Evolutionary conservation across 1,140 invertebrate genomes (phyloP), one percentile per base, ranked within the genome.

Genomic region (Halyomorpha halys): DNA sequence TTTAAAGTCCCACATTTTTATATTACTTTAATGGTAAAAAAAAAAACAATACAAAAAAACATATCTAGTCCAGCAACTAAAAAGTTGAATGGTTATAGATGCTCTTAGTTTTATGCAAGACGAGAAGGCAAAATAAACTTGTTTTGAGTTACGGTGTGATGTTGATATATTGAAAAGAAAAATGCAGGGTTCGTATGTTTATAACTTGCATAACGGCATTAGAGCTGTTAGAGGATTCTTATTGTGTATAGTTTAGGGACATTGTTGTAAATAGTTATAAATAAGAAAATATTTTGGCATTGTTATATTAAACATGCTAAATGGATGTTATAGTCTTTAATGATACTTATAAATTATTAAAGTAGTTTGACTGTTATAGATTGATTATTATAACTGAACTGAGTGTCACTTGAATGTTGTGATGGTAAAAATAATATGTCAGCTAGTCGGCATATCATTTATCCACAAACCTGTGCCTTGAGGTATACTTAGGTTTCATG

Each of bases 371-470:
- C 34, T 56, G 15, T 16, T 56, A 56, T 23, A 23, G 15, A 56
- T 56, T 23, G 19, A 16, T 56, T 16, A 16, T 23, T 56, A 56
- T 56, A 23, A 23, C 18, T 23, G 23, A 18, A 49, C 47, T 49
- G 23, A 56, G 53, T 56, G 18, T 56, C 53, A 56, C 53, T 23
- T 49, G n/a, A 19, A 19, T 49, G 47, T 49, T 49, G 18, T 56
- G 53, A 56, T 56, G 53, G 18, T 56, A 11, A 23, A 56, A 56
- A 23, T 39, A 23, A 56, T 56, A 56, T 56, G 53, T 56, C 53
- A 23, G 23, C 23, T 56, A 56, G 53, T 56, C 53, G 53, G 53
- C 53, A 56, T 56, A 56, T 56, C 53, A 56, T 25, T 56, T 56
- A 56, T 56, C 18, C 53, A 23, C 23, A 25, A 56, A 56, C 53